Evolutionary conservation across 2,113 vertebrate species (phyloP).

Genomic region (Trogon surrucura): DNA sequence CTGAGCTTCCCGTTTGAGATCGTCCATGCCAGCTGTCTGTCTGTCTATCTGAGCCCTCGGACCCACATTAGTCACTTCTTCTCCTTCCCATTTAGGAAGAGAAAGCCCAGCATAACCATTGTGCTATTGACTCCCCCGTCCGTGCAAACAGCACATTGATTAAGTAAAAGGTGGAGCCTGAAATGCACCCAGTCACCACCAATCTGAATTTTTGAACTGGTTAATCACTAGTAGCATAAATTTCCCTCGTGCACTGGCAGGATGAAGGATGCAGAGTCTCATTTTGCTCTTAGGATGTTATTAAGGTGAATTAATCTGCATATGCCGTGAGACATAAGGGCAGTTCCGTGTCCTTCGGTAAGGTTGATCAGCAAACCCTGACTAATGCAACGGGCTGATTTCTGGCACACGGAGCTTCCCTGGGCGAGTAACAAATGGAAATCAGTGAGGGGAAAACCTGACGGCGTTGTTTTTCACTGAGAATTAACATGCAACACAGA

Average conservation of each 20-base stretch:
- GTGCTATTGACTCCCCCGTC: neutral
- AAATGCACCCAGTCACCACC: neutral
- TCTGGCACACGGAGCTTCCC: neutral
- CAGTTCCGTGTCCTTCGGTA: neutral
- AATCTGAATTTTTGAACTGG: neutral
- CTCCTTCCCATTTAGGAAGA: neutral
- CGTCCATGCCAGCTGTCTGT: neutral
- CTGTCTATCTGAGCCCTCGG: neutral
- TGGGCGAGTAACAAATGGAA: neutral
- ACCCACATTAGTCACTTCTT: neutral
- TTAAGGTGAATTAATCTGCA: neutral
- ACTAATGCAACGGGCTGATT: neutral
- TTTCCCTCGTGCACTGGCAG: neutral
- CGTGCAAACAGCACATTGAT: neutral
- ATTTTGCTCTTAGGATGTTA: neutral
- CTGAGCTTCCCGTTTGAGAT: neutral
- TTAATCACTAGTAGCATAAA: neutral
- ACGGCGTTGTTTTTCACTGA: neutral
- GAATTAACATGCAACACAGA: neutral
- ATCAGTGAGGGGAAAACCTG: neutral
- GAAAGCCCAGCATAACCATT: neutral
- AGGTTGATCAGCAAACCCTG: slow-evolving; percentile 7
- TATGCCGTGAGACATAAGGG: neutral
- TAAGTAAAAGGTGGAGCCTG: neutral
- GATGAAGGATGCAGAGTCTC: neutral